Conservation (phyloP, 2,888 invertebrate genomes). For the Pteria penguin region DNA sequence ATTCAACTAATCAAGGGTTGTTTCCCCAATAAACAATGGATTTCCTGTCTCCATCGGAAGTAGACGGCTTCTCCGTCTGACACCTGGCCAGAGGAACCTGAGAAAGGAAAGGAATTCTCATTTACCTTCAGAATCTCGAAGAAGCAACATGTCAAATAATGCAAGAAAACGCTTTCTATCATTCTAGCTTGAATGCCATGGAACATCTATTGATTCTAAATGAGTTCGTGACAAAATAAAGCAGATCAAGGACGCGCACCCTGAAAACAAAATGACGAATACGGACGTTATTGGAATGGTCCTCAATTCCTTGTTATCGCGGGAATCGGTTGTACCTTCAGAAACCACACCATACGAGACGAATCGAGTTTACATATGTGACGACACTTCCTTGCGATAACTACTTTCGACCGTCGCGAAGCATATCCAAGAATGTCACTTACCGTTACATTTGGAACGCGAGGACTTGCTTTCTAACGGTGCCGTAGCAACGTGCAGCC, state of each 20-base stretch:
- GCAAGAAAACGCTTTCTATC: background rate
- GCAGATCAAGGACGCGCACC: background rate
- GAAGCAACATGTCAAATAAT: background rate
- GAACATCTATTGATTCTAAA: background rate
- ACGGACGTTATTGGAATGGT: conserved; percentile 1
- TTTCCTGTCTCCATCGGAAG: too few species aligned
- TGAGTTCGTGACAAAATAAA: background rate
- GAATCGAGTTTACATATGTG: too few species aligned
- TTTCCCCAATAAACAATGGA: too few species aligned
- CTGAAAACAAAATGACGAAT: background rate
- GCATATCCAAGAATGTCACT: background rate
- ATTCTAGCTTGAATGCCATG: conserved; percentile 6
- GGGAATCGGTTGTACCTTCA: background rate
- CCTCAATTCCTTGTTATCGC: background rate
- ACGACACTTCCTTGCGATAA: background rate
- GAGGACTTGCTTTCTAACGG: background rate
- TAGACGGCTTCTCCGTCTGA: too few species aligned
- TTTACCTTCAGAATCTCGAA: too few species aligned
- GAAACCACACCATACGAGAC: too few species aligned
- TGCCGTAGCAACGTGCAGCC: background rate
- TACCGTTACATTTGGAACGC: background rate
- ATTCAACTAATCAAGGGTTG: too few species aligned
- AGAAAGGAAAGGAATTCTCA: too few species aligned
- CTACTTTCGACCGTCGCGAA: background rate
- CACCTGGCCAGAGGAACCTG: too few species aligned